Base-by-base conservation (phyloP, 1,140 invertebrate genomes). In the Sarcophaga peregrina region DNA sequence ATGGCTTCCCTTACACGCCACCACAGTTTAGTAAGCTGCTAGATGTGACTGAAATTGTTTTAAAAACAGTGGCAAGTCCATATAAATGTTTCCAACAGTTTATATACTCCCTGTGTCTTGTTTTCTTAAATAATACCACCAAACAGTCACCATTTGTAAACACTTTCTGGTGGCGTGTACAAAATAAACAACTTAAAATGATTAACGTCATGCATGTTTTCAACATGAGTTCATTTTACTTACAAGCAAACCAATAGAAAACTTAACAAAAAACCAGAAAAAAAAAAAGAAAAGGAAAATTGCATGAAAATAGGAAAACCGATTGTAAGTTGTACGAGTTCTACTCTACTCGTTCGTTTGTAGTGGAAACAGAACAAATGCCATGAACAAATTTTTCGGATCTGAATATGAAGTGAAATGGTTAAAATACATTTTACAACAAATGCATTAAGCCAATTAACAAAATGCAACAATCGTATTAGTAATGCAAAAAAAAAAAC, bases 391-490 rank as follows among this genome's bases (percentile, higher is more conserved):
- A 15, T 58, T 68, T 68, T 68, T 68, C 17, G 7, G 17, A n/a
- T 68, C n/a, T 20, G 11, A 78, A 20, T n/a, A 78, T 25, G 17
- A 78, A 76, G 17, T n/a, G n/a, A 48, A 78, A 50, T 78, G 48
- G 17, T 11, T 20, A 78, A 50, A 47, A 78, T 78, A 50, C n/a
- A 78, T 17, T n/a, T 72, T 37, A 37, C 25, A 37, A 76, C 74
- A 50, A n/a, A 25, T 78, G 20, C 75, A 78, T 78, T 78, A 78
- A 78, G 75, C 75, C 75, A 78, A 78, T 78, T 78, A 78, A 52
- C 75, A 78, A 78, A 78, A 52, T 25, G 47, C 75, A 78, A 50
- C 75, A 52, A 50, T 50, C 47, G 50, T 47, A 78, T 68, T 68
- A 68, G 62, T 9, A n/a, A n/a, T 9, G 62, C 6, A 68, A 68